Conservation (phyloP, 2,113 vertebrate genomes). For the Ceuthmochares aereus region DNA sequence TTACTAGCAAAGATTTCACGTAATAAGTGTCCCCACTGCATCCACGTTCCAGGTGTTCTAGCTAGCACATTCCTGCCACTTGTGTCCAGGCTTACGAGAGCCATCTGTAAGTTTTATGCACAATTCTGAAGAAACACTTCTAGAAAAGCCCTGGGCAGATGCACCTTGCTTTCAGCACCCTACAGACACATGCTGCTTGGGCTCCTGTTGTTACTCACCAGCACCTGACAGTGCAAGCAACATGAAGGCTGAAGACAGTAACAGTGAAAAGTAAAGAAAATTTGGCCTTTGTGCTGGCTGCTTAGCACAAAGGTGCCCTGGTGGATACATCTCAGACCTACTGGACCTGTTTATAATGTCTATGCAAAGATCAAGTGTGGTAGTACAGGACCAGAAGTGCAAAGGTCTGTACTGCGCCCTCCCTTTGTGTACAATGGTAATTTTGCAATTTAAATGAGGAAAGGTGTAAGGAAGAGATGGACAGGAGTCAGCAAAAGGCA, state of each 20-base stretch:
- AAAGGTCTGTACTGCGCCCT: background rate
- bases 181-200: rapidly evolving
- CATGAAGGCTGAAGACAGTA: background rate
- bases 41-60: background rate
- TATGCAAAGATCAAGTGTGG: too few species aligned
- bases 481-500: background rate
- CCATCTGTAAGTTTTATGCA: background rate
- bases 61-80: rapidly evolving
- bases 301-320: rapidly evolving
- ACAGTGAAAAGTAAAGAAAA: background rate
- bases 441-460: background rate
- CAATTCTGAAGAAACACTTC: background rate
- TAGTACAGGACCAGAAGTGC: too few species aligned
- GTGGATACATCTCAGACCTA: background rate
- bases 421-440: background rate
- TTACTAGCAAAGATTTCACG: background rate
- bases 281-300: background rate
- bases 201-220: background rate
- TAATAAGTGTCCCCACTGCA: background rate
- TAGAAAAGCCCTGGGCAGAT: background rate
- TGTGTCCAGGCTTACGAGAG: rapidly evolving
- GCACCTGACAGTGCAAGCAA: background rate
- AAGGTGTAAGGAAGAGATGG: background rate
- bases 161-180: rapidly evolving
- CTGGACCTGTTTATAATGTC: rapidly evolving